Conservation (phyloP, 2,888 invertebrate species). For the Incurvaria masculella region DNA sequence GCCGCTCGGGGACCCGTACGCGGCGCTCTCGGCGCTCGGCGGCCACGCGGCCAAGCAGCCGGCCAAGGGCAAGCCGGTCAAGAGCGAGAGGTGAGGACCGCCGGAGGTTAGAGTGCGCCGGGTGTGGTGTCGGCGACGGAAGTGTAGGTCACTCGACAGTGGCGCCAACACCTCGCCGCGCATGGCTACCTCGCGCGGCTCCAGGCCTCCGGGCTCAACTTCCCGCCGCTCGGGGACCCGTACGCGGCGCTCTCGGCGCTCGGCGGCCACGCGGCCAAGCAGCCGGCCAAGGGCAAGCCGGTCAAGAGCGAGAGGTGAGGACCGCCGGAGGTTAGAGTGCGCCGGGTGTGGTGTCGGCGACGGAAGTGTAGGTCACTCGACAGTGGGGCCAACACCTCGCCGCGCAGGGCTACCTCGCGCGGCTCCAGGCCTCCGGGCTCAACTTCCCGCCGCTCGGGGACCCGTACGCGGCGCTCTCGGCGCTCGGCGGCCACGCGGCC, state of each 20-base stretch:
- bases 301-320: slow-evolving; percentile 38
- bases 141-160: too few relatives aligned
- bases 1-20: slow-evolving; percentile 54
- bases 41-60: slow-evolving; percentile 36
- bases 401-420: slow-evolving; percentile 83
- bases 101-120: too few relatives aligned
- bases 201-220: slow-evolving; percentile 75
- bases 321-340: too few relatives aligned
- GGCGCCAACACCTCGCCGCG: slow-evolving; percentile 77
- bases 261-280: slow-evolving; percentile 32
- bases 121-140: too few relatives aligned
- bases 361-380: too few relatives aligned
- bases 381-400: too few relatives aligned
- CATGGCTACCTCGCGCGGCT: slow-evolving; percentile 84
- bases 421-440: slow-evolving; percentile 76
- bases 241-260: slow-evolving; percentile 45
- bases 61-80: slow-evolving; percentile 28
- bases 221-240: slow-evolving; percentile 61
- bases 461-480: slow-evolving; percentile 45
- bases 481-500: slow-evolving; percentile 30
- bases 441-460: slow-evolving; percentile 65
- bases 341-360: too few relatives aligned
- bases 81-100: slow-evolving; percentile 40
- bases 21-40: slow-evolving; percentile 39
- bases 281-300: slow-evolving; percentile 32